These are phyloP conservation scores for Myotis lucifugus DNA, from an alignment of 2,113 vertebrate species.

Conservation along the genomic window DNA sequence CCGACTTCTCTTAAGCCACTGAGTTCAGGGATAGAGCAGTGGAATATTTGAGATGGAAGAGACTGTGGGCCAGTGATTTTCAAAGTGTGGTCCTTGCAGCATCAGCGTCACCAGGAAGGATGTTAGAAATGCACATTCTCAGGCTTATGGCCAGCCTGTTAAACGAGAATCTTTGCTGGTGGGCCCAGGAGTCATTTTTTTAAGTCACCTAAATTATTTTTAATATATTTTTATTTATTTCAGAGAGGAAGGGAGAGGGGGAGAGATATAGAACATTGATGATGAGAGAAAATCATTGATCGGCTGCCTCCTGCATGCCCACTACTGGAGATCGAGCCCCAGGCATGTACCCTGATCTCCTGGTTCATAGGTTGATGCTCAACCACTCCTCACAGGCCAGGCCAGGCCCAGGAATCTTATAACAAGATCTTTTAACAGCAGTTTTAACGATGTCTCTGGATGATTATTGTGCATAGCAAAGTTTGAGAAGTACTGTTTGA, in stretches of 20 bases:
- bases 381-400: too few relatives aligned
- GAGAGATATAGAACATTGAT: too few relatives aligned
- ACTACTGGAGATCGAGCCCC: too few relatives aligned
- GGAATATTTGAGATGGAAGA: neutral
- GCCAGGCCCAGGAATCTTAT: neutral
- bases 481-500: neutral
- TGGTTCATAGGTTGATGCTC: too few relatives aligned
- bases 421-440: neutral
- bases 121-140: neutral
- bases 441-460: neutral
- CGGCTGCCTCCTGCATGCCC: too few relatives aligned
- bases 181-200: neutral
- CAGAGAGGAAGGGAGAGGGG: too few relatives aligned
- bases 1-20: too few relatives aligned
- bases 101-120: neutral
- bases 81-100: neutral
- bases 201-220: neutral
- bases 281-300: too few relatives aligned
- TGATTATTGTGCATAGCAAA: neutral
- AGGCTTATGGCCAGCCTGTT: neutral
- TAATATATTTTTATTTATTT: too few relatives aligned
- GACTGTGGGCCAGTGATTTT: neutral
- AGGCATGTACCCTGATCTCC: too few relatives aligned
- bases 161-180: neutral
- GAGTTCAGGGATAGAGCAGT: neutral